These are phyloP conservation scores for Momotus momota DNA, from an alignment of 2,797 vertebrate species.

Conservation along the genomic window DNA sequence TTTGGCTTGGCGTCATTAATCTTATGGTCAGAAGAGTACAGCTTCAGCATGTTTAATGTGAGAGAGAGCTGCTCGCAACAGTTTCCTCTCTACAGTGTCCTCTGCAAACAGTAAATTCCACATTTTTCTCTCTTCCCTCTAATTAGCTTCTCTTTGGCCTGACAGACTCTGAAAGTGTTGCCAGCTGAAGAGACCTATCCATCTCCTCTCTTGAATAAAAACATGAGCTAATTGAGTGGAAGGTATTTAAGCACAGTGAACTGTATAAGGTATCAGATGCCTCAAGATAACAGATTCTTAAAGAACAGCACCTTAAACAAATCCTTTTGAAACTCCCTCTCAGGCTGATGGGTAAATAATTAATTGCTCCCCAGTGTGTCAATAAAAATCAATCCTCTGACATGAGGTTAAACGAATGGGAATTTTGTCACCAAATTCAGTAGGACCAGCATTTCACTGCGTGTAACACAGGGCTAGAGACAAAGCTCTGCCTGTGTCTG, in stretches of 20 bases:
- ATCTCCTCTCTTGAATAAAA: conserved; percentile 58
- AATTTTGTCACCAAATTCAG: conserved; percentile 43
- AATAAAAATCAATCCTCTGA: conserved; percentile 40
- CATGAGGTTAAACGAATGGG: neutral
- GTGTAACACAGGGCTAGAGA: neutral
- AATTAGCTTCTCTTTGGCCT: conserved; percentile 55
- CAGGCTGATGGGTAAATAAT: conserved; percentile 28
- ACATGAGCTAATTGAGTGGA: conserved; percentile 48
- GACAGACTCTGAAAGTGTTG: neutral
- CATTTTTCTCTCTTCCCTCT: conserved; percentile 37
- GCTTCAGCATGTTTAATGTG: conserved; percentile 68
- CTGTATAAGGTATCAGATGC: conserved; percentile 15
- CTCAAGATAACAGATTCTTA: conserved; percentile 39
- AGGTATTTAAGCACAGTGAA: conserved; percentile 41
- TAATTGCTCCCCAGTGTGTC: conserved; percentile 22
- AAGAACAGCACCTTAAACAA: conserved; percentile 52
- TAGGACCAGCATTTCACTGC: neutral
- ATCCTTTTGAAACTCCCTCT: conserved; percentile 45
- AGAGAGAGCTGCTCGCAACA: conserved; percentile 39
- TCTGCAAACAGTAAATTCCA: conserved; percentile 60
- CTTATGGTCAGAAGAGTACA: conserved; percentile 65
- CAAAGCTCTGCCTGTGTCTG: neutral
- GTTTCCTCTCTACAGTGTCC: conserved; percentile 44
- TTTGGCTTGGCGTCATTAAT: conserved; percentile 74
- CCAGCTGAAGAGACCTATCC: conserved; percentile 52